Evolutionary conservation across 2,113 vertebrate species (phyloP), one percentile per base, ranked within the genome.

Genomic region (Periophthalmus modestus): DNA sequence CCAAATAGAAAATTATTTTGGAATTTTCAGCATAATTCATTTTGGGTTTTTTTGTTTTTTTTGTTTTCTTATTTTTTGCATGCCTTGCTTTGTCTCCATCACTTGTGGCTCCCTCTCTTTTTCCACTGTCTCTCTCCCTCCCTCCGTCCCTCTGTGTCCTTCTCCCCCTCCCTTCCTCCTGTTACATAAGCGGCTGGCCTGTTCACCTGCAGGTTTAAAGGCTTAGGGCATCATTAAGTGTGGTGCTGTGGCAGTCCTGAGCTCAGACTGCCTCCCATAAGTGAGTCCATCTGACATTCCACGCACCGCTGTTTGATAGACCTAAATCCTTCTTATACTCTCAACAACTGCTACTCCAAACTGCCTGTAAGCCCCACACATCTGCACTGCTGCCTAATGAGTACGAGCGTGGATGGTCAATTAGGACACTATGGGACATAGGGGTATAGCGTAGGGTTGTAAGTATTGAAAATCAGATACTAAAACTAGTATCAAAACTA

Each of bases 181-280:
- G 65, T 89, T 89, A 70, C 79, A 48, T 89, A 86, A 88, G 33
- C 57, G 68, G 50, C 57, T 68, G 55, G 70, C 61, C 66, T 88
- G 69, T 87, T 80, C 83, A 86, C 84, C 77, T 86, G 66, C 79
- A 67, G 75, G 69, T 81, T 89, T 85, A 88, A 82, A 71, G 12
- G 80, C 76, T 85, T 86, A 86, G 65, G 72, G 74, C 67, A 34
- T 85, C 74, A 83, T 82, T 73, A 83, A 85, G 77, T 79, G 73
- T 57, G 58, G 52, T 68, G 66, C 36, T 75, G 47, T 72, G 3
- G 79, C 68, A 34, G 57, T 47, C 61, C 34, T n/a, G n/a, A 28
- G 21, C 61, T n/a, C 59, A 11, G 13, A 57, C 15, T 47, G 4
- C 57, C 23, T 62, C 76, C 69, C 43, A 76, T 72, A 80, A 63